These are phyloP conservation scores for Cyrtodaria siliqua DNA, from an alignment of 2,888 invertebrate genomes.

Conservation along the genomic window DNA sequence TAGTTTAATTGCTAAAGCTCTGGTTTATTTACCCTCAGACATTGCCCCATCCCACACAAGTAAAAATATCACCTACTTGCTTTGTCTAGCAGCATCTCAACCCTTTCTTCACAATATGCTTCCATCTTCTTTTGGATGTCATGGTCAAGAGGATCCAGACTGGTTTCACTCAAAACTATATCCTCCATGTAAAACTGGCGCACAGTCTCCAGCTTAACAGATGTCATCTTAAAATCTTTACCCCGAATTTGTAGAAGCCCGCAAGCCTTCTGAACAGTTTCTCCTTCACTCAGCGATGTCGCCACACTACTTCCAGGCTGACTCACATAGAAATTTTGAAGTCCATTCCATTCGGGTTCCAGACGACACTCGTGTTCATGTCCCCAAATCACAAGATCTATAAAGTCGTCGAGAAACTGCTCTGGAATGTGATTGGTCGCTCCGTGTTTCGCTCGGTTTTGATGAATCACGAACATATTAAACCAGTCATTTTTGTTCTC, in stretches of 20 bases:
- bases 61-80: constrained; percentile 77
- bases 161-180: constrained; percentile 88
- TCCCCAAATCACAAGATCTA: constrained; percentile 98
- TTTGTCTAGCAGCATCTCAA: constrained; percentile 87
- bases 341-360: constrained; percentile 88
- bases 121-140: constrained; percentile 76
- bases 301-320: constrained; percentile 93
- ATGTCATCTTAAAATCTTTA: constrained; percentile 90
- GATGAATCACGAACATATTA: constrained; percentile 93
- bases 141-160: constrained; percentile 83
- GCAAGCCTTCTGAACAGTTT: constrained; percentile 91
- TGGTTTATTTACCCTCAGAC: no score
- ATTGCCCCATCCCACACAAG: no score
- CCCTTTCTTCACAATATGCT: constrained; percentile 86
- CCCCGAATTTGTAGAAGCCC: constrained; percentile 91
- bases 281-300: constrained; percentile 95
- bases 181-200: constrained; percentile 96
- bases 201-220: constrained; percentile 92
- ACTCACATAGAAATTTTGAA: constrained; percentile 86
- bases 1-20: no score
- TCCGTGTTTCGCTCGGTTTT: constrained; percentile 94
- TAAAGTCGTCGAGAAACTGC: constrained; percentile 91
- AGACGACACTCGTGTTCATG: constrained; percentile 96
- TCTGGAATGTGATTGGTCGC: constrained; percentile 93
- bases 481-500: constrained; percentile 93